These are phyloP conservation scores for Nephila pilipes DNA, from an alignment of 1,140 invertebrate genomes.

Conservation along the genomic window DNA sequence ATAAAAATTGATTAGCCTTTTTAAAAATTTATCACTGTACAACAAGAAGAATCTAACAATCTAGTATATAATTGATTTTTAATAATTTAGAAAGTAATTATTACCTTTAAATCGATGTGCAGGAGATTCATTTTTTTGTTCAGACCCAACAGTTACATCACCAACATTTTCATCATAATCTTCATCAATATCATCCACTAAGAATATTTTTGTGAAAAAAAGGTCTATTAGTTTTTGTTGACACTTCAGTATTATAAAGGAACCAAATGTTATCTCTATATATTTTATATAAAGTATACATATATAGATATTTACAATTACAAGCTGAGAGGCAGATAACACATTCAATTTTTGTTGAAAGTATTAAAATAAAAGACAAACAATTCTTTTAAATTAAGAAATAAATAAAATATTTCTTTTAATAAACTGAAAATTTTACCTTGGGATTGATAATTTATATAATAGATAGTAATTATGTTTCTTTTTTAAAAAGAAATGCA, in stretches of 20 bases:
- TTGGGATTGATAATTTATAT: background rate
- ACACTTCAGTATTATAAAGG: background rate
- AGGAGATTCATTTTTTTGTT: conserved; percentile 70
- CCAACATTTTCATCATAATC: conserved; percentile 65
- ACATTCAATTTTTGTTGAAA: too few species aligned
- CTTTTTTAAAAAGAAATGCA: background rate
- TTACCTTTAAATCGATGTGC: conserved; percentile 73
- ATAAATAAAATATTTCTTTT: background rate
- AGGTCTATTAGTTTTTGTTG: too few species aligned
- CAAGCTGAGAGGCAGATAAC: too few species aligned
- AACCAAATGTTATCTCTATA: too few species aligned
- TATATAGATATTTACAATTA: too few species aligned
- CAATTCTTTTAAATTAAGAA: background rate
- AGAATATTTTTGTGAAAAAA: background rate
- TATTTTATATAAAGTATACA: too few species aligned
- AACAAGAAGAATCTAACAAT: background rate
- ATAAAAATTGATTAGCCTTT: background rate
- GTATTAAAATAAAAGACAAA: background rate
- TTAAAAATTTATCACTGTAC: background rate
- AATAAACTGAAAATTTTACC: background rate
- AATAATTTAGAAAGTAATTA: background rate
- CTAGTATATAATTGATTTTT: too few species aligned
- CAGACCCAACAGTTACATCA: background rate
- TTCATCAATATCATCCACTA: conserved; percentile 78
- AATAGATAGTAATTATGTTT: background rate